phyloP scores from a whole-genome alignment of 2,888 invertebrate genomes.

The Lepas anatifera region DNA sequence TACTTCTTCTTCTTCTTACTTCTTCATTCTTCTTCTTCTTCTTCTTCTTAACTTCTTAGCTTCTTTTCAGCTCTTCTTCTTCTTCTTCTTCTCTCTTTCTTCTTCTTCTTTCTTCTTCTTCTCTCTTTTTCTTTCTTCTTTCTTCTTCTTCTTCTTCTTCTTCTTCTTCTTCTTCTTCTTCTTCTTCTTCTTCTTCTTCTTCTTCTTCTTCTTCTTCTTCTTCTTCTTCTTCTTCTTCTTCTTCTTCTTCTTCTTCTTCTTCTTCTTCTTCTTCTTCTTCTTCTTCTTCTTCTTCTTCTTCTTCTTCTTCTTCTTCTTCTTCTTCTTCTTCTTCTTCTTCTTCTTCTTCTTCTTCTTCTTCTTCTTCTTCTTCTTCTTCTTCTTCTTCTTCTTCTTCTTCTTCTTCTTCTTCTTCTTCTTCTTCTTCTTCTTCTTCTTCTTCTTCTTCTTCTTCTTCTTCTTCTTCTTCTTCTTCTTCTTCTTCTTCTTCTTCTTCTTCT shows the following conservation, averaged over 20 bases:
- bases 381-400: background rate
- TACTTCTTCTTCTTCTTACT: no score
- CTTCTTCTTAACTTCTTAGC: no score
- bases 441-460: no score
- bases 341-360: constrained; percentile 3
- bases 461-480: no score
- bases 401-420: no score
- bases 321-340: background rate
- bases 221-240: background rate
- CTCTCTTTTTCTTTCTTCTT: background rate
- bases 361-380: constrained; percentile 3
- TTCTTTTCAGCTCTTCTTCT: constrained; percentile 4
- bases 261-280: background rate
- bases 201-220: background rate
- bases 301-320: background rate
- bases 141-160: background rate
- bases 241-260: background rate
- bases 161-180: background rate
- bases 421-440: no score
- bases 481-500: no score
- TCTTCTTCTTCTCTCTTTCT: background rate
- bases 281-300: background rate
- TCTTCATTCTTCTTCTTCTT: no score
- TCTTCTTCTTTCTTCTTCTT: background rate
- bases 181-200: background rate